These are phyloP conservation scores for Battus philenor DNA, from an alignment of 1,140 invertebrate genomes.

Conservation along the genomic window DNA sequence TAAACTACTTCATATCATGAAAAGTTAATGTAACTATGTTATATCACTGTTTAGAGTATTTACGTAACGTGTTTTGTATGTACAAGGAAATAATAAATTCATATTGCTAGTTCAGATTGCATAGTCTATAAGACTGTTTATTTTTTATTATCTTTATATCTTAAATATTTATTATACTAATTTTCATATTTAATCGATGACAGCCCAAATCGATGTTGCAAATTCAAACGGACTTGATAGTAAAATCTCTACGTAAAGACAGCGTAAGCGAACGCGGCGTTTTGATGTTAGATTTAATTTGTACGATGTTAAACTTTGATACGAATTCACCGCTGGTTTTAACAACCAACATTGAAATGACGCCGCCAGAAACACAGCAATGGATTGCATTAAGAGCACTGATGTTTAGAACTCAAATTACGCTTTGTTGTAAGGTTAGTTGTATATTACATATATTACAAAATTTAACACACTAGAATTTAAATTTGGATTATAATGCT, in stretches of 20 bases:
- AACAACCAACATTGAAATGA: slow-evolving; percentile 23
- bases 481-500: too few relatives aligned
- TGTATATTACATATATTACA: too few relatives aligned
- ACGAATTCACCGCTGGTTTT: slow-evolving; percentile 39
- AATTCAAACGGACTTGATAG: slow-evolving; percentile 46
- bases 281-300: slow-evolving; percentile 44
- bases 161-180: too few relatives aligned
- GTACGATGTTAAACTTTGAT: slow-evolving; percentile 40
- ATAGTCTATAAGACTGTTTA: too few relatives aligned
- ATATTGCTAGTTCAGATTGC: too few relatives aligned
- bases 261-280: slow-evolving; percentile 38
- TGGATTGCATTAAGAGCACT: slow-evolving; percentile 47
- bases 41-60: too few relatives aligned
- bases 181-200: background rate
- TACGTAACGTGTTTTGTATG: too few relatives aligned
- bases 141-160: too few relatives aligned
- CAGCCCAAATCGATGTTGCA: slow-evolving; percentile 51
- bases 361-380: slow-evolving; percentile 24
- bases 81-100: too few relatives aligned
- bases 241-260: slow-evolving; percentile 46
- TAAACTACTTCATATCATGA: too few relatives aligned
- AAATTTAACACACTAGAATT: too few relatives aligned
- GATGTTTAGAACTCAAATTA: slow-evolving; percentile 60
- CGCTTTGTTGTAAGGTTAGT: slow-evolving; percentile 58
- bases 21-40: too few relatives aligned